Percentiles rank a stretch among this genome's conserved stretches.
Conservation (phyloP, 2,113 vertebrate species). For the Australoheros scitulus region DNA sequence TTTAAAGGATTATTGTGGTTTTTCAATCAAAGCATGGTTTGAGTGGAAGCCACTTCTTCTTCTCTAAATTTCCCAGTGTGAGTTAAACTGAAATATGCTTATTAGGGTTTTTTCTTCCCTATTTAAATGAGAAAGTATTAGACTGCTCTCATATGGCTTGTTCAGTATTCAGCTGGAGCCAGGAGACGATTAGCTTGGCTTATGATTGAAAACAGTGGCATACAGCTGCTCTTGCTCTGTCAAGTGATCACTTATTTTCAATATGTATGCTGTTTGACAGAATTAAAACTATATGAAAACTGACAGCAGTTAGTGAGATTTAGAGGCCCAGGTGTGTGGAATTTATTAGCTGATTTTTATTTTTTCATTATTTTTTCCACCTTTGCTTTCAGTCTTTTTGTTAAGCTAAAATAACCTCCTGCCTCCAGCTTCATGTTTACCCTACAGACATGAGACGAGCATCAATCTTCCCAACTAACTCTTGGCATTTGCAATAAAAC, state of each 20-base stretch:
- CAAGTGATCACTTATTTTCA: not conserved
- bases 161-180: not conserved
- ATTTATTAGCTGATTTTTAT: no score
- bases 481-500: not conserved
- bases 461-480: not conserved
- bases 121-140: constrained; percentile 1
- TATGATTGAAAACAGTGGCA: not conserved
- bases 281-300: not conserved
- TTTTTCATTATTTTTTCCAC: no score
- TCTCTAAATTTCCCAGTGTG: not conserved
- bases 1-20: constrained; percentile 13
- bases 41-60: not conserved
- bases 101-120: not conserved
- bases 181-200: not conserved
- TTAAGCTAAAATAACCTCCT: not conserved
- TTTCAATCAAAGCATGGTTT: constrained; percentile 1
- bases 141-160: not conserved
- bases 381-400: not conserved
- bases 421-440: not conserved
- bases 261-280: not conserved
- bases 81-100: not conserved
- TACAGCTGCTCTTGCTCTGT: not conserved
- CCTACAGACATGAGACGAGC: not conserved
- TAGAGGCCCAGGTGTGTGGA: not conserved
- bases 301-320: not conserved